Conservation (phyloP, 2,797 vertebrate species). For the Cyprinella venusta region DNA sequence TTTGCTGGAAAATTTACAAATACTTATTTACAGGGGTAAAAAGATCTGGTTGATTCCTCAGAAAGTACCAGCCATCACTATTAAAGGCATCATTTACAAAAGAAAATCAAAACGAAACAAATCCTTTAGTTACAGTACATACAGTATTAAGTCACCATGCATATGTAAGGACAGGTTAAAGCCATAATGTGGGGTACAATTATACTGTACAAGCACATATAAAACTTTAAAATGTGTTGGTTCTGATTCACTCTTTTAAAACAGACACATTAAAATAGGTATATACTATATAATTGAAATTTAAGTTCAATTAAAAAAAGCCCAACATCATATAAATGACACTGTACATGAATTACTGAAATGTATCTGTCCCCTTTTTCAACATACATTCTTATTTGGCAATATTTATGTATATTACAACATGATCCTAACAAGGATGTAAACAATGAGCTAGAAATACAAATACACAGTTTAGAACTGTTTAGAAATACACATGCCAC, state of each 20-base stretch:
- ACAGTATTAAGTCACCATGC: slow-evolving; percentile 86
- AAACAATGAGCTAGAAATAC: slow-evolving; percentile 42
- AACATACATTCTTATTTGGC: slow-evolving; percentile 52
- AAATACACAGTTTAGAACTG: slow-evolving; percentile 43
- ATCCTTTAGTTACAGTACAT: slow-evolving; percentile 62
- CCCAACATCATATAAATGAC: slow-evolving; percentile 40
- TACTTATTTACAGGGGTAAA: slow-evolving; percentile 63
- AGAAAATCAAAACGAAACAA: slow-evolving; percentile 63
- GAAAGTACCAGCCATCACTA: slow-evolving; percentile 87
- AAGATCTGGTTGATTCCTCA: slow-evolving; percentile 68
- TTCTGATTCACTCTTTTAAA: slow-evolving; percentile 43
- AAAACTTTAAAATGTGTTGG: slow-evolving; percentile 54
- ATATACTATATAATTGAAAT: slow-evolving; percentile 41
- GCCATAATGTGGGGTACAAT: slow-evolving; percentile 58
- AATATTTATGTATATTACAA: slow-evolving; percentile 40
- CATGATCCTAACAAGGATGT: slow-evolving; percentile 40
- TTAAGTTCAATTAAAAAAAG: slow-evolving; percentile 36
- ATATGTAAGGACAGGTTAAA: slow-evolving; percentile 73
- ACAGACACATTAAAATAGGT: slow-evolving; percentile 53
- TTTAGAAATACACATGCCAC: slow-evolving; percentile 8
- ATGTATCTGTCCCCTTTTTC: slow-evolving; percentile 36
- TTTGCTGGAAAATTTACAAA: slow-evolving; percentile 59
- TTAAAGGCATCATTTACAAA: slow-evolving; percentile 87
- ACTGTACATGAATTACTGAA: slow-evolving; percentile 38
- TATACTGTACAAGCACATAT: slow-evolving; percentile 62